phyloP scores from a whole-genome alignment of 2,888 invertebrate genomes.

The Lampropteryx suffumata region DNA sequence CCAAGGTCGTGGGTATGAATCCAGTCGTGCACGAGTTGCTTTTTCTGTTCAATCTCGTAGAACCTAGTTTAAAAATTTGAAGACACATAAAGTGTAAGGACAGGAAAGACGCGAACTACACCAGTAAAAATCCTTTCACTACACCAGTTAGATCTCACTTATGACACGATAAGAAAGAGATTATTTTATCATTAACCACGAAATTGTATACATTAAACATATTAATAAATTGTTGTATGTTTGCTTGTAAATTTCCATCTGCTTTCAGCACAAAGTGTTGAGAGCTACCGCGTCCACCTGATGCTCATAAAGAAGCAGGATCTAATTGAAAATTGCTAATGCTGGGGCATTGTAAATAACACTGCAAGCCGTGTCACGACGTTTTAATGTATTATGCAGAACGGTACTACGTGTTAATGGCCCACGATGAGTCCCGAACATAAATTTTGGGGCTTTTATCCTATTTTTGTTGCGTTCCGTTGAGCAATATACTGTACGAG shows the following conservation, averaged over 20 bases:
- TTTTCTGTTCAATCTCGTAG: no score
- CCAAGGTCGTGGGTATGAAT: no score
- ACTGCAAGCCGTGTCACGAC: conserved; percentile 63
- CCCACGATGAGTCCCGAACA: conserved; percentile 63
- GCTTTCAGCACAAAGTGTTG: neutral
- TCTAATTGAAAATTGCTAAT: conserved; percentile 74
- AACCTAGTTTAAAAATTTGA: no score
- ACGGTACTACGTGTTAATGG: conserved; percentile 75
- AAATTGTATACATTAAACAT: no score
- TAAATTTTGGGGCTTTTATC: conserved; percentile 71
- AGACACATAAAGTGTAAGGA: no score
- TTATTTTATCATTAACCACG: no score
- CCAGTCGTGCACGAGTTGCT: no score
- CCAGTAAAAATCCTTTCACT: no score
- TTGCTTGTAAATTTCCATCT: neutral
- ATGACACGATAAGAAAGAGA: no score
- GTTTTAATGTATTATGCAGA: conserved; percentile 78
- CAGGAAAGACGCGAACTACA: no score
- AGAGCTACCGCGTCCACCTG: conserved; percentile 36
- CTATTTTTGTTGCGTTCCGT: conserved; percentile 65
- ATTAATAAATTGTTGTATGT: no score
- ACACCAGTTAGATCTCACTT: no score
- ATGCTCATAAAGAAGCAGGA: conserved; percentile 43
- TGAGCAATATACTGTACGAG: conserved; percentile 57
- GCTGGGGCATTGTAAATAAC: conserved; percentile 63